These are phyloP conservation scores for Sebastes ruberrimus DNA, from an alignment of 2,797 vertebrate genomes.

Conservation along the genomic window DNA sequence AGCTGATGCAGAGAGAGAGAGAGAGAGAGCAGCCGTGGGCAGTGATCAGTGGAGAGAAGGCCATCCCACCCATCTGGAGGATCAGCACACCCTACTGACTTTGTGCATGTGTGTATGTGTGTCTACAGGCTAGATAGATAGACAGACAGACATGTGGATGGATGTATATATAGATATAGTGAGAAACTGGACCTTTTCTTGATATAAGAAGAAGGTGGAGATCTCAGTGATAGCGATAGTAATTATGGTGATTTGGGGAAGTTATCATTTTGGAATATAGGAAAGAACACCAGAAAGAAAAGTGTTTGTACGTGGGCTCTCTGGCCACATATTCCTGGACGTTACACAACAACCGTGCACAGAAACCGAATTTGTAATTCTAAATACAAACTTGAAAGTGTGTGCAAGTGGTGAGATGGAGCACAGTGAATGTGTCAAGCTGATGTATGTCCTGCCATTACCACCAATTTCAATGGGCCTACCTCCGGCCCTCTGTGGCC, in stretches of 20 bases:
- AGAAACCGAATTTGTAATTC: background rate
- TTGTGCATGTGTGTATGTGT: background rate
- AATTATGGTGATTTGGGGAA: background rate
- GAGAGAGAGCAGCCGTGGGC: constrained; percentile 47
- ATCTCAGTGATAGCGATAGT: background rate
- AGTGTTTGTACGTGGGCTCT: background rate
- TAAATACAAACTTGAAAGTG: background rate
- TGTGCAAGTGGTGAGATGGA: background rate
- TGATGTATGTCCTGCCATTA: constrained; percentile 67
- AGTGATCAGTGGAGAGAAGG: constrained; percentile 65
- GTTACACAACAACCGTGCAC: background rate
- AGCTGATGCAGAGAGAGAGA: constrained; percentile 65
- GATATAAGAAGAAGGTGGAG: background rate
- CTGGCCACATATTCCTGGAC: background rate
- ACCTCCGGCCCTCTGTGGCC: constrained; percentile 26
- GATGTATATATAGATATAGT: background rate
- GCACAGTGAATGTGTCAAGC: constrained; percentile 46
- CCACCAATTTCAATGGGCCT: constrained; percentile 36
- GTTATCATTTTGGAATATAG: background rate
- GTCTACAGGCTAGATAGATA: constrained; percentile 9
- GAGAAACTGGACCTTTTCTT: background rate
- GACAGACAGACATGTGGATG: background rate
- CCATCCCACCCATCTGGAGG: constrained; percentile 76
- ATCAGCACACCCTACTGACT: constrained; percentile 55
- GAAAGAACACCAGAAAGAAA: background rate